Evolutionary conservation across 2,888 invertebrate genomes (phyloP), one percentile per base, ranked within the genome.

Genomic region (Encarsia formosa): DNA sequence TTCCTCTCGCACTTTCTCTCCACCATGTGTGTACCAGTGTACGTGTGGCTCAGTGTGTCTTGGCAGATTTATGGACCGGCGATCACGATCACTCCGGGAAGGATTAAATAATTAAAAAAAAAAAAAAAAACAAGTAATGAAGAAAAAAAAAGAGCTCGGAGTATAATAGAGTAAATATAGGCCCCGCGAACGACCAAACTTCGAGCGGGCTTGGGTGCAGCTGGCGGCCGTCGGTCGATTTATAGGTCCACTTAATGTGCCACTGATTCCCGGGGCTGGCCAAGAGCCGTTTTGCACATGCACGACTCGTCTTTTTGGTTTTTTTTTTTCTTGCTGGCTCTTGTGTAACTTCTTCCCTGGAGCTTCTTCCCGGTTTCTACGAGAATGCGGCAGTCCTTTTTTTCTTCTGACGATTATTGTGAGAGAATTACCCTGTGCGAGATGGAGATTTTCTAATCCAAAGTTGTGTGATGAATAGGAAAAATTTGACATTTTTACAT

Each of bases 161-260:
- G 70, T 69, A 68, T 72, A 71, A 72, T 73, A 71, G 71, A 71
- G 71, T 73, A 72, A 73, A 73, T 72, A 72, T 70, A 72, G 73
- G 67, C 68, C 65, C 62, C 62, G 58, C 65, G 38, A 32, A 24
- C 16, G 24, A 3, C 18, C 8, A 26, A 26, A 26, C 26, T 26
- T 11, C 18, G 15, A 37, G 35, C 16, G 18, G 19, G 19, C 19
- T 5, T 5, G 24, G 15, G 47, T 13, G 35, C 39, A 20, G 35
- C 34, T 5, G 38, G 24, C 59, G 63, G 63, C 56, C 63, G 60
- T 54, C 59, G 54, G 64, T 60, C 56, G 60, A 73, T 73, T 73
- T 72, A 72, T 73, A 68, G 69, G 65, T 66, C 68, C 70, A 69
- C 70, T 71, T 70, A 61, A 39, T 43, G 54, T 45, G 50, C 50